These are phyloP conservation scores for Argynnis bischoffii DNA, from an alignment of 2,888 invertebrate species.

Conservation along the genomic window DNA sequence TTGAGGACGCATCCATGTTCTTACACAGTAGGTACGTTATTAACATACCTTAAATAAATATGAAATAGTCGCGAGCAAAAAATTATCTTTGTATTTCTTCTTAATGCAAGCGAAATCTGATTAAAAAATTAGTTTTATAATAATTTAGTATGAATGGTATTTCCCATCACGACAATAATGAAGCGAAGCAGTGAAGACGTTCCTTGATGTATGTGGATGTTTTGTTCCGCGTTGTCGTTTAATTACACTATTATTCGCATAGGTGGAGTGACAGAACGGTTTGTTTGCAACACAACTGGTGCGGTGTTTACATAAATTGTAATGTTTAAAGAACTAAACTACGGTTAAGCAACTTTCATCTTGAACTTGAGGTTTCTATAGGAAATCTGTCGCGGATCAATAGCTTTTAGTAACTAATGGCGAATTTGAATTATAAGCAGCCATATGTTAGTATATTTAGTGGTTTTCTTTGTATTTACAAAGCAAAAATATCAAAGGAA, in stretches of 20 bases:
- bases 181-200: constrained; percentile 43
- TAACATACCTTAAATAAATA: too few relatives aligned
- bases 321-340: neutral
- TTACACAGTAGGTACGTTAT: neutral
- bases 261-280: neutral
- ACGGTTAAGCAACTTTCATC: constrained; percentile 33
- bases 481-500: too few relatives aligned
- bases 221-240: constrained; percentile 50
- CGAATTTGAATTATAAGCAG: neutral
- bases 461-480: too few relatives aligned
- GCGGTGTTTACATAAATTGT: neutral
- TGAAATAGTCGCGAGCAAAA: too few relatives aligned
- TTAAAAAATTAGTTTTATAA: neutral
- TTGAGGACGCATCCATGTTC: too few relatives aligned
- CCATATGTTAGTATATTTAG: neutral
- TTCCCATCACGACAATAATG: constrained; percentile 26
- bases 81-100: too few relatives aligned
- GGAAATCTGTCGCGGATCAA: constrained; percentile 38
- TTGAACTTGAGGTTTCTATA: constrained; percentile 58
- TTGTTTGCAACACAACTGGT: too few relatives aligned
- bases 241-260: constrained; percentile 49
- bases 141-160: constrained; percentile 11
- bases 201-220: constrained; percentile 44
- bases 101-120: neutral
- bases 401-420: neutral